Evolutionary conservation across 2,113 vertebrate species (phyloP), one percentile per base, ranked within the genome.

Genomic region (Ptilorrhoa leucosticta): DNA sequence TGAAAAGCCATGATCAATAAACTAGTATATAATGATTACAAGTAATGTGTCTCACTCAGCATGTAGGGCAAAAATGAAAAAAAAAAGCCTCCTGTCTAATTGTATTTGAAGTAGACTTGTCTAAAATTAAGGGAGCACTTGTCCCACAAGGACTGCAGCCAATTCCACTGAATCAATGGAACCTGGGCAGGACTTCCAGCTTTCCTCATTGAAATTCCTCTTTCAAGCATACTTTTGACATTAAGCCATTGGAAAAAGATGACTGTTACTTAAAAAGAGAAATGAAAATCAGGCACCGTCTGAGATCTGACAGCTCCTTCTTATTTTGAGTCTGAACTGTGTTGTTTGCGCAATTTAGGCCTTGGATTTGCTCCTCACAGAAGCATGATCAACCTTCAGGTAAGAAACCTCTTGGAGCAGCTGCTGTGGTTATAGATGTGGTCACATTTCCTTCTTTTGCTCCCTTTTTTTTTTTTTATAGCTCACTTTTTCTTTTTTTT

Each of bases 1-100:
- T 92, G 86, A 96, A 91, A 92, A 95, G 72, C 72, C 80, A 53
- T 31, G 4, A 94, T 95, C 94, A 87, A 95, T 96, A 95, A 77
- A 80, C 85, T 13, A 83, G 66, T 86, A 88, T 86, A 73, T 94
- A 95, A 71, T 75, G 90, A 91, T 88, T 90, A 70, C 75, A 79
- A 80, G 63, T 76, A 83, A 88, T 44, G 50, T 4, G 7, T 90
- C 82, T 95, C 77, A 56, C 69, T 94, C 73, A 68, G 37, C 57
- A 17, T 47, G n/a, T 57, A 65, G 45, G n/a, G 39, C 21, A 81
- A 66, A 92, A 94, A 56, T 3, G 4, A 4, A 19, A 47, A 21
- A 24, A 57, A 71, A 56, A 50, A 66, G 7, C 23, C 64, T 90
- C 58, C 71, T 72, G 48, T 87, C 84, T 83, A 83, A 90, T 63